Base-by-base conservation (phyloP, 2,888 invertebrate species). In the Ormyrus labotus region DNA sequence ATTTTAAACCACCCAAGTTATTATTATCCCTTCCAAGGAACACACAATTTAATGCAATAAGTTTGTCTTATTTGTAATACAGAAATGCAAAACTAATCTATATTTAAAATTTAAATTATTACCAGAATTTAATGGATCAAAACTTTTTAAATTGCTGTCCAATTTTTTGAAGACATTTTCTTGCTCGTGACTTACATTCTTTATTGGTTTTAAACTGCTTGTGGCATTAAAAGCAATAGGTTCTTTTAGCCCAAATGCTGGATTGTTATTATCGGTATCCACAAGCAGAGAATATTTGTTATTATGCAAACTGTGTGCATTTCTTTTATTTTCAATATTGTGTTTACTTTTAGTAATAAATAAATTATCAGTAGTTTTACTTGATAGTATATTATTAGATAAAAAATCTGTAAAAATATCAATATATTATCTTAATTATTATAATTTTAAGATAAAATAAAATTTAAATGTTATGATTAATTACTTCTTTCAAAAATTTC, bases 401-500 rank as follows among this genome's bases (percentile, higher is more conserved):
- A 84, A 71, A 45, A 82, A 81, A 80, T 81, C 87, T 87, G 70
- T 64, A 75, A 83, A 71, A 68, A 57, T 72, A 63, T 71, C 69
- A 58, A 63, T 53, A 64, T 61, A 70, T 45, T 61, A 10, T 11
- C 51, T 67, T 48, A 50, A 57, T 50, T 47, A 75, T 7, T 48
- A 10, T 61, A 68, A 61, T 69, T 68, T 71, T 55, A 53, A 53
- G 58, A 72, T 45, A 9, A 70, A 19, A 60, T 55, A 60, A 80
- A 45, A 68, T 13, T 55, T 51, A 53, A 57, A 67, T 8, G 11
- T 53, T 67, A 9, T 11, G 61, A 45, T 65, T 72, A 57, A 75
- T 60, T 86, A 88, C 87, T 84, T 81, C 79, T 76, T 76, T 81
- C 79, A 80, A 83, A 77, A 63, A 70, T 80, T 74, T 19, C 53